Base-by-base conservation (phyloP, 2,113 vertebrate species). In the Microtus ochrogaster region DNA sequence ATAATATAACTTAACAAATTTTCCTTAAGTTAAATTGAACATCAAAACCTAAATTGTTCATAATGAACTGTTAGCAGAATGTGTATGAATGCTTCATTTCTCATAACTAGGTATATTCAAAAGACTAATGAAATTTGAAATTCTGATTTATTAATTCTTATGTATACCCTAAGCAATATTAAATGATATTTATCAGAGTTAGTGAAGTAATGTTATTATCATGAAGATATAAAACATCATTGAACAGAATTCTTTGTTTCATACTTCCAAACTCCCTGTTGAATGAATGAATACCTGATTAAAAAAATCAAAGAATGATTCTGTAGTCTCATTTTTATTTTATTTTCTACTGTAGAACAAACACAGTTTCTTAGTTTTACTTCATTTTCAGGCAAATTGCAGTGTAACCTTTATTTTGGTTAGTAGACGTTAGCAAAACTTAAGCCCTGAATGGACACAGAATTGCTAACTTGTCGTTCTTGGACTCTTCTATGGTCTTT, bases 291-390 rank as follows among this genome's bases (percentile, higher is more conserved):
- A 88, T 21, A 14, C 36, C 28, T 47, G 12, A 3, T 55, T 21
- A 19, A 76, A 9, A 41, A 63, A 41, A 68, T 52, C 65, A 87
- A 10, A 28, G 44, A 6, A 7, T 58, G 19, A 44, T 26, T 7
- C 6, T 26, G 14, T 47, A 55, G 30, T 14, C 21, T 81, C 12
- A 5, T 44, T 1, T 0, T 78, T 91, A 1, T n/a, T 8, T 88
- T 47, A 76, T 90, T 11, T 58, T 28, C 6, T 78, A 88, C 72
- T 19, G 12, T 30, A 44, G 7, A 41, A 26, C 3, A 8, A 41
- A 26, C 3, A 8, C 0, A 17, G 73, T 5, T 24, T 0, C 26
- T 36, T 28, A 49, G 2, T 2, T 7, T 14, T 65, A 7, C 3
- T 14, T 88, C 41, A 78, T 1, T 41, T 66, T 7, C 3, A 39